Evolutionary conservation across 2,888 invertebrate species (phyloP).

Genomic region (Acrobasis repandana): DNA sequence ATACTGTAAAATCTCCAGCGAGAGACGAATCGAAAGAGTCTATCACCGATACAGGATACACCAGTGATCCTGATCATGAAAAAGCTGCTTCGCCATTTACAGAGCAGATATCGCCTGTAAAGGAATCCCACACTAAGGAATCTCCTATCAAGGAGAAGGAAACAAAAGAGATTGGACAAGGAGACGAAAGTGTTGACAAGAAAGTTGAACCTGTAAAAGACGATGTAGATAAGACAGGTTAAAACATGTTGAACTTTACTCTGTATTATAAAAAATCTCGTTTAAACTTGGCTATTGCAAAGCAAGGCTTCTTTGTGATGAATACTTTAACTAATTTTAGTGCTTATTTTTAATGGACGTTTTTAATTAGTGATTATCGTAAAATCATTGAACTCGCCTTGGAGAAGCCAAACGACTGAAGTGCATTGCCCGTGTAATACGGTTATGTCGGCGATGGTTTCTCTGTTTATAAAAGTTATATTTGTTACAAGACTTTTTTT

Average conservation of each 20-base stretch:
- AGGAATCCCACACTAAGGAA: slow-evolving; percentile 27
- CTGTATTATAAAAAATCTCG: slow-evolving; percentile 33
- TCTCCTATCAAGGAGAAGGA: slow-evolving; percentile 22
- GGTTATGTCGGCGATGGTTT: slow-evolving; percentile 2
- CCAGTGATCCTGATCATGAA: slow-evolving; percentile 41
- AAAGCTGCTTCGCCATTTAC: slow-evolving; percentile 17
- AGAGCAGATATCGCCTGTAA: background rate
- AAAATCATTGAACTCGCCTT: slow-evolving; percentile 22
- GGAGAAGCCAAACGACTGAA: slow-evolving; percentile 28
- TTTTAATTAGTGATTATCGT: slow-evolving; percentile 28
- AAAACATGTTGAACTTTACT: slow-evolving; percentile 26
- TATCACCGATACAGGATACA: slow-evolving; percentile 53
- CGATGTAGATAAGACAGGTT: slow-evolving; percentile 26
- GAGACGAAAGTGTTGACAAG: slow-evolving; percentile 13
- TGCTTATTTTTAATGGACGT: slow-evolving; percentile 26
- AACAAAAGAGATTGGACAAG: slow-evolving; percentile 13
- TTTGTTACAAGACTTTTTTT: slow-evolving; percentile 22
- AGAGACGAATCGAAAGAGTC: slow-evolving; percentile 57
- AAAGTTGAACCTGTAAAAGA: slow-evolving; percentile 19
- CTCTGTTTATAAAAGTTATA: slow-evolving; percentile 18
- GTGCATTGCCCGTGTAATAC: slow-evolving; percentile 19
- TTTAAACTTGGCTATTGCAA: slow-evolving; percentile 32
- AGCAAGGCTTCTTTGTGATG: slow-evolving; percentile 39
- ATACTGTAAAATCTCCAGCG: slow-evolving; percentile 47
- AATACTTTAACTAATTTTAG: slow-evolving; percentile 27